phyloP scores from a whole-genome alignment of 2,797 vertebrate species.

The Chiroxiphia lanceolata region DNA sequence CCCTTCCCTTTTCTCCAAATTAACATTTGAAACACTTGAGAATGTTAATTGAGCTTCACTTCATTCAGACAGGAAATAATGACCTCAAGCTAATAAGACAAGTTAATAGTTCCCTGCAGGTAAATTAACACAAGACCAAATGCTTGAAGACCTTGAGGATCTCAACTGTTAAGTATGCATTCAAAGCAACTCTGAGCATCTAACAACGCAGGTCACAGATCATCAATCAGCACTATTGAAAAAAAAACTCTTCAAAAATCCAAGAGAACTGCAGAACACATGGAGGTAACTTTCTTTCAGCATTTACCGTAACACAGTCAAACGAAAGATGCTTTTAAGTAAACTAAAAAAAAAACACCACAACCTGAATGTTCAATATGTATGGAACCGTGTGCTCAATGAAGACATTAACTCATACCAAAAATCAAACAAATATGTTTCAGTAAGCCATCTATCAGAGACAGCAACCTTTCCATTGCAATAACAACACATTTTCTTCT shows the following conservation, averaged over 20 bases:
- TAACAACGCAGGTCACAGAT: conserved; percentile 22
- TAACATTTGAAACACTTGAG: conserved; percentile 42
- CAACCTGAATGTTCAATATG: not conserved
- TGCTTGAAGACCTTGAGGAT: conserved; percentile 48
- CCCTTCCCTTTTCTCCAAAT: conserved; percentile 9
- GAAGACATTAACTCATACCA: conserved; percentile 52
- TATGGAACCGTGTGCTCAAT: conserved; percentile 43
- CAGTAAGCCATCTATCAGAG: conserved; percentile 66
- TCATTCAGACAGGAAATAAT: conserved; percentile 60
- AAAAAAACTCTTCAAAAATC: not conserved
- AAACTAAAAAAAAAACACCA: not conserved
- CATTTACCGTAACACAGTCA: not conserved
- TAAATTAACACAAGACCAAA: conserved; percentile 55
- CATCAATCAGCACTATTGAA: not conserved
- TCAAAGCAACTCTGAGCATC: conserved; percentile 6
- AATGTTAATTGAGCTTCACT: conserved; percentile 52
- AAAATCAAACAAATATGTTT: conserved; percentile 57
- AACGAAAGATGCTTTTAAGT: conserved; percentile 17
- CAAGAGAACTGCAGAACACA: conserved; percentile 24
- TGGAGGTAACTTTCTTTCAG: not conserved
- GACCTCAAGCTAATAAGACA: conserved; percentile 58
- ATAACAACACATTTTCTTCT: conserved; percentile 59
- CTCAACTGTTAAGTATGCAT: conserved; percentile 21
- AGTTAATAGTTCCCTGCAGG: conserved; percentile 61
- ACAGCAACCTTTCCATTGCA: conserved; percentile 50